phyloP scores from a whole-genome alignment of 2,113 vertebrate species.

The Gallinago paraguaiae region DNA sequence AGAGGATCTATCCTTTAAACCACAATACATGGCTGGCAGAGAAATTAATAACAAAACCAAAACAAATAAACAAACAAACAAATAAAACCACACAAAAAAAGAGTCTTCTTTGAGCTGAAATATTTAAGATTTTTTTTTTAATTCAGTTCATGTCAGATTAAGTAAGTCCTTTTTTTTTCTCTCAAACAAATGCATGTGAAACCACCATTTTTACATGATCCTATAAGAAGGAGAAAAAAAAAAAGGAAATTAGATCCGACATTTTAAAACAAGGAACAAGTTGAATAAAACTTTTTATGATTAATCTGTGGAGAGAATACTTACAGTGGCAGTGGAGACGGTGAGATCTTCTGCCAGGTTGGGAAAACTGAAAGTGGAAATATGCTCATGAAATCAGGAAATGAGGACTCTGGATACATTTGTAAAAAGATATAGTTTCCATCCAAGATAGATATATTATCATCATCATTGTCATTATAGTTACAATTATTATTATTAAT shows the following conservation, averaged over 20 bases:
- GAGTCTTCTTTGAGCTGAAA: not conserved
- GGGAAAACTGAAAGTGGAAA: not conserved
- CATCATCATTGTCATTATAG: too few relatives aligned
- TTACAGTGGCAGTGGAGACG: not conserved
- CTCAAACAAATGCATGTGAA: not conserved
- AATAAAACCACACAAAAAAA: not conserved
- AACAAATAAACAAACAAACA: not conserved
- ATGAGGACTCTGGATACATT: not conserved
- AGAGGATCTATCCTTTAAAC: not conserved
- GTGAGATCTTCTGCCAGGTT: accelerated
- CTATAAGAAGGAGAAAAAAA: accelerated
- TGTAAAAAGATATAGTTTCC: not conserved
- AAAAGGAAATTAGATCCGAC: not conserved
- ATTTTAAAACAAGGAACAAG: not conserved
- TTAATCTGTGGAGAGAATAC: not conserved
- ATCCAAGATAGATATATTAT: not conserved
- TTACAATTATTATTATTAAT: not conserved
- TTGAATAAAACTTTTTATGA: accelerated
- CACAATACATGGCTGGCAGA: not conserved
- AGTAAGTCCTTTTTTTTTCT: not conserved
- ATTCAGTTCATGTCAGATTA: not conserved
- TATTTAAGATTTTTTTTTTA: not conserved
- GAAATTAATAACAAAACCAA: not conserved
- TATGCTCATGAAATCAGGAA: not conserved
- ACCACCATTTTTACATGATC: not conserved